phyloP scores from a whole-genome alignment of 2,113 vertebrate species.

The Glareola pratincola region DNA sequence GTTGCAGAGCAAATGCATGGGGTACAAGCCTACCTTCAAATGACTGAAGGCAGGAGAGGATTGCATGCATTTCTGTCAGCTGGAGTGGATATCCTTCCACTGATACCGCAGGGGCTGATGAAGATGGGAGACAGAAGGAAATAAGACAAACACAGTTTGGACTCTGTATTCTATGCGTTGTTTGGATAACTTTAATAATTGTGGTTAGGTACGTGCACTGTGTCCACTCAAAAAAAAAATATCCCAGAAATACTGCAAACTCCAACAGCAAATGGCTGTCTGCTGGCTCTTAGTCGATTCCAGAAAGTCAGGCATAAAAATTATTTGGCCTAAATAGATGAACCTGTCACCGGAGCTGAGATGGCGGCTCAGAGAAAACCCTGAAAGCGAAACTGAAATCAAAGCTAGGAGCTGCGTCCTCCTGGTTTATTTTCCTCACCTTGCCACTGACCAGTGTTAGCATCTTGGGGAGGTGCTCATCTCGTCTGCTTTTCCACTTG shows the following conservation, averaged over 20 bases:
- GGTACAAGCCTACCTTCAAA: not conserved
- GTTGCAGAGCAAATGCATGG: not conserved
- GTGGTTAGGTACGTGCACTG: not conserved
- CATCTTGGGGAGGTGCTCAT: not conserved
- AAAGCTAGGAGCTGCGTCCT: not conserved
- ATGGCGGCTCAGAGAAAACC: not conserved
- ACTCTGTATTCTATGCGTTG: not conserved
- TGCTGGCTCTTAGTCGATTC: not conserved
- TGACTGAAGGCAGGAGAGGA: not conserved
- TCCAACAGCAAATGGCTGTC: not conserved
- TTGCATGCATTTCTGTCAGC: fast-evolving
- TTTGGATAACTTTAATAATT: not conserved
- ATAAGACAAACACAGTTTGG: not conserved
- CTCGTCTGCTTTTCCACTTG: not conserved
- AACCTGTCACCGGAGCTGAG: not conserved
- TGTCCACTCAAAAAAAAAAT: not conserved
- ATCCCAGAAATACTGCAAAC: not conserved
- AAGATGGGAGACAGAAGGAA: not conserved
- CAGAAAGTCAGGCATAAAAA: not conserved
- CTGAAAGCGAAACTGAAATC: not conserved
- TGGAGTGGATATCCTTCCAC: not conserved
- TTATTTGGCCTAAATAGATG: not conserved
- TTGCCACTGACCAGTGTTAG: not conserved
- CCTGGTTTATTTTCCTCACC: not conserved
- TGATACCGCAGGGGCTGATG: not conserved